Evolutionary conservation across 2,797 vertebrate species (phyloP).

Genomic region (Pyrocephalus nanus): DNA sequence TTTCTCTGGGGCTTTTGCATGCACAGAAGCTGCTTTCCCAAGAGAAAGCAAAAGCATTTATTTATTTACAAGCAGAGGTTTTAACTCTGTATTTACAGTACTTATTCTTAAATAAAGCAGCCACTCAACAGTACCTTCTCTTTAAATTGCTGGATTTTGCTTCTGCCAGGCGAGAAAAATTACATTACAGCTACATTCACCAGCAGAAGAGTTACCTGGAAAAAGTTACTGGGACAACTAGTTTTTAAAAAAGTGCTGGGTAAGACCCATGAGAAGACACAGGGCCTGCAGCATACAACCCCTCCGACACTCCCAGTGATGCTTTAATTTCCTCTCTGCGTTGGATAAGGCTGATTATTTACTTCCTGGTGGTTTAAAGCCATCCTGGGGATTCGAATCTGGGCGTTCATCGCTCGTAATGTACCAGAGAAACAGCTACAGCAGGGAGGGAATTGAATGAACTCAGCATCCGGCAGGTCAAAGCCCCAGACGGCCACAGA

Average conservation of each 20-base stretch:
- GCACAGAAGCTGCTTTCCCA: background rate
- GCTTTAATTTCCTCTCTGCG: background rate
- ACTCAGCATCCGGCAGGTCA: background rate
- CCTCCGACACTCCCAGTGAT: fast-evolving
- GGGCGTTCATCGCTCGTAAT: fast-evolving
- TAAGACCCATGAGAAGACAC: background rate
- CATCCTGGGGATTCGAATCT: background rate
- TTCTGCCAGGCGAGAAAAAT: background rate
- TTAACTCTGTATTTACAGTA: background rate
- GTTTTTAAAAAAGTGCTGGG: background rate
- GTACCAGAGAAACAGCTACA: background rate
- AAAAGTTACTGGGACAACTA: background rate
- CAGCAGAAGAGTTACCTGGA: background rate
- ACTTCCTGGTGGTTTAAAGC: background rate
- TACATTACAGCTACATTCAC: too few relatives aligned
- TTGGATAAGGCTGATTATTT: background rate
- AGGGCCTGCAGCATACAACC: background rate
- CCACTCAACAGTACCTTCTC: fast-evolving
- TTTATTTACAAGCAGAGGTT: background rate
- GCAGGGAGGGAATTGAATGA: background rate
- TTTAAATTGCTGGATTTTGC: background rate
- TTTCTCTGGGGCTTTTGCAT: background rate
- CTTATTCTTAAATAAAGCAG: background rate
- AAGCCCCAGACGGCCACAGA: background rate
- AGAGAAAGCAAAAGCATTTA: background rate